Evolutionary conservation across 2,797 vertebrate species (phyloP), one percentile per base, ranked within the genome.

Genomic region (Tinamus major): DNA sequence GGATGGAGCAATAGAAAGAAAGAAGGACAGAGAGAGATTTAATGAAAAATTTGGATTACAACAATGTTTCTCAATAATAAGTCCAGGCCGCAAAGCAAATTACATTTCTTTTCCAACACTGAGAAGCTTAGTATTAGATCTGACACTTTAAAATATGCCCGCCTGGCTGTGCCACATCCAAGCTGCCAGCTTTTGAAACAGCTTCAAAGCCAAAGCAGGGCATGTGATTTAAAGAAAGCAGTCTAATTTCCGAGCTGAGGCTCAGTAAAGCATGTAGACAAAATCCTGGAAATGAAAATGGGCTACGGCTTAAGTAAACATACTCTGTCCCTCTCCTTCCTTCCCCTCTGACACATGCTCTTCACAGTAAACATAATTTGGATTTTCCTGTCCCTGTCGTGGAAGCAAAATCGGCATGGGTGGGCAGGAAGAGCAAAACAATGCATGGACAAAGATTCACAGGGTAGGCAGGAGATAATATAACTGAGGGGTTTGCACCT

Each of bases 281-380:
- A 89, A 92, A 90, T 87, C 53, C 75, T 87, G 61, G 24, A 92
- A 90, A 77, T 33, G 11, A 70, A 89, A 95, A 80, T 48, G 17
- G 8, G 10, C 6, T 76, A 68, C 27, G 81, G n/a, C 10, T 93
- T 82, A 79, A 82, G 49, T 59, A 86, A 84, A 87, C 72, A 56
- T 24, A 33, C 18, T 79, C 70, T 58, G 53, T 58, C 10, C 9
- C 6, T 68, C 0, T 0, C 41, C 10, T 61, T 41, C 13, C 13
- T 8, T 79, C 29, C 3, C 9, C 2, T 75, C 27, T 69, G 44
- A 23, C 4, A 14, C 0, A 2, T 61, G 23, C 24, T 72, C 10
- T 77, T 87, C 2, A 0, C 17, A 35, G n/a, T 33, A 87, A 93
- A 85, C 65, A 67, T 16, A 81, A 65, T 41, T 55, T 74, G 24